Base-by-base conservation (phyloP, 37 sponge, comb jelly and placozoan species). In the Chondrilla cf. caribensis region DNA sequence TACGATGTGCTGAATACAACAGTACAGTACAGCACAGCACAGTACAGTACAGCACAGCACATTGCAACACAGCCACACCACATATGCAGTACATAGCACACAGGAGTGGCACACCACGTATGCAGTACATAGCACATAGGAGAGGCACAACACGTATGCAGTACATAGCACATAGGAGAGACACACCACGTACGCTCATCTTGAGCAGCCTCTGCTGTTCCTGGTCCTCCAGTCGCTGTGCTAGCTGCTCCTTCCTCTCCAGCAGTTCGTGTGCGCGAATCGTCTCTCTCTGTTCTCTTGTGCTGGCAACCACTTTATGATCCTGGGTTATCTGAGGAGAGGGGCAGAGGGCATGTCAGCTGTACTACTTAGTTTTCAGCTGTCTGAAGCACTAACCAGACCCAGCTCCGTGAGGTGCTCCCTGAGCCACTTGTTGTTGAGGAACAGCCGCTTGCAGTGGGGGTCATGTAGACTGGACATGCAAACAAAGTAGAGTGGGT, bases 201-300 rank as follows among this genome's bases (percentile, higher is more conserved):
- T 11, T 47, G 9, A 14, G 9, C 51, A 47, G 51, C 51, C 67
- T 41, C 54, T 78, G 26, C 18, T 38, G 21, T 3, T 84, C 40
- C 28, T 35, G 21, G 11, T 84, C 44, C n/a, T 60, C 64, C 65
- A 35, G 42, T 18, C 58, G 0, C 79, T 85, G 87, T 0, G 88
- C 0, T 11, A 95, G 84, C 47, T 83, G 80, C 51, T 95, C 96
- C 41, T 84, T 92, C 66, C 93, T 89, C 77, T 95, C 96, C 40
- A 95, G 79, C 79, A 95, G 68, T 70, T 95, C 96, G 83, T 95
- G 96, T 36, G 96, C 93, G 51, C 93, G 51, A 15, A 95, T 86
- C 72, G 83, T 89, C 82, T 95, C 90, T 71, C 93, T 59, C 72
- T 92, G 92, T 60, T 95, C 93, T 44, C 82, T 62, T 11, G 89